phyloP scores from a whole-genome alignment of 2,113 vertebrate genomes.

The Rhynchomys soricoides region DNA sequence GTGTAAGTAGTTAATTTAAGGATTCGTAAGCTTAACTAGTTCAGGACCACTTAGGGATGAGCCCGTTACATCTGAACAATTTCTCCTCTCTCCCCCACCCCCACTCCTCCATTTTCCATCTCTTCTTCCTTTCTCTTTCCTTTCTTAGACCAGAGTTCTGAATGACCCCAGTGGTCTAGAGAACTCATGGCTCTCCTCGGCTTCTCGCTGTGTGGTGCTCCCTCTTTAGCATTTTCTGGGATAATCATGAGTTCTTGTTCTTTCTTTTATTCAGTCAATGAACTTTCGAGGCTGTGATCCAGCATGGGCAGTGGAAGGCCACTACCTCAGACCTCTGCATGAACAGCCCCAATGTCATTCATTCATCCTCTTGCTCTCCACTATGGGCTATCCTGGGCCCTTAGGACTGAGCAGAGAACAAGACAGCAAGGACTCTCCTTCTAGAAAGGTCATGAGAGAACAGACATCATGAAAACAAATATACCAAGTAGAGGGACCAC shows the following conservation, averaged over 20 bases:
- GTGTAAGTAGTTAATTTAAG: slow-evolving; percentile 22
- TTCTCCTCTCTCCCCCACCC: neutral
- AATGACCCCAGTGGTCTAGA: neutral
- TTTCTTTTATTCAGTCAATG: neutral
- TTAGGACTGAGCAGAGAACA: neutral
- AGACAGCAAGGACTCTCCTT: neutral
- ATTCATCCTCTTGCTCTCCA: neutral
- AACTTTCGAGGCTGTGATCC: neutral
- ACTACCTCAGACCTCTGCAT: neutral
- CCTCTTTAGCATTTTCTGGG: neutral
- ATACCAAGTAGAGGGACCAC: fast-evolving
- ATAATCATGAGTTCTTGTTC: neutral
- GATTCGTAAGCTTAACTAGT: neutral
- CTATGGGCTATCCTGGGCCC: neutral
- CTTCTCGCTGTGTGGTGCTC: neutral
- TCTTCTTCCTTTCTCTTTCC: neutral
- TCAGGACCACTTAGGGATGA: neutral
- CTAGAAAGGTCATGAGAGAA: neutral
- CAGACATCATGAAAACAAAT: neutral
- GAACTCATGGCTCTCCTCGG: neutral
- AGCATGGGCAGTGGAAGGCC: no score
- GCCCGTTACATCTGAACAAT: neutral
- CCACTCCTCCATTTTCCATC: neutral
- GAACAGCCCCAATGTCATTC: neutral
- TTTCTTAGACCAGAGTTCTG: neutral